These are phyloP conservation scores for Cirrhinus molitorella DNA, from an alignment of 2,797 vertebrate species.

Conservation along the genomic window DNA sequence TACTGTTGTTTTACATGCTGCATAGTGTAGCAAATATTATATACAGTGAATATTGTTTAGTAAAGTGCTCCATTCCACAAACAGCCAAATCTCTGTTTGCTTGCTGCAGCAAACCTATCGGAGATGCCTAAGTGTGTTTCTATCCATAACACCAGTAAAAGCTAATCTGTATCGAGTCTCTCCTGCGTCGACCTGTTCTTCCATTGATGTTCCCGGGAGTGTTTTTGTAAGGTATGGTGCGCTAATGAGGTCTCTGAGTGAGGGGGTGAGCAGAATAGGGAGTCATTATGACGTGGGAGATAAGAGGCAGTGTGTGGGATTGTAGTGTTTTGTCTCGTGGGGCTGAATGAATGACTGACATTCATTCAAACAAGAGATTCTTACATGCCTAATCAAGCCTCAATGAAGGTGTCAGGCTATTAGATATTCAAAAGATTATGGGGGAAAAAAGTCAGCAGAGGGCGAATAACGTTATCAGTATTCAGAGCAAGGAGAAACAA, in stretches of 20 bases:
- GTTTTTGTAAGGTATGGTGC: conserved; percentile 33
- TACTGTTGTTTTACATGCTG: too few relatives aligned
- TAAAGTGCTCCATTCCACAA: neutral
- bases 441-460: neutral
- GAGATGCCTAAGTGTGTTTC: neutral
- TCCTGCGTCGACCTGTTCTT: conserved; percentile 11
- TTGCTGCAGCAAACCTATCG: neutral
- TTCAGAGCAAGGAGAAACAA: conserved; percentile 5
- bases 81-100: neutral
- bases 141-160: neutral
- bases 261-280: conserved; percentile 3
- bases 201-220: neutral
- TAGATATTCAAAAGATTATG: conserved; percentile 28
- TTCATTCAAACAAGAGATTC: conserved; percentile 48
- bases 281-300: conserved; percentile 26
- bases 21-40: neutral
- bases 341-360: conserved; percentile 41
- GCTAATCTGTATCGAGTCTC: neutral
- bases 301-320: conserved; percentile 30
- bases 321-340: conserved; percentile 43
- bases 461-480: neutral
- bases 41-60: neutral
- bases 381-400: conserved; percentile 37
- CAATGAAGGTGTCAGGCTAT: conserved; percentile 43
- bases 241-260: conserved; percentile 47